Base-by-base conservation (phyloP, 2,888 invertebrate species). In the Leptopilina syphax region DNA sequence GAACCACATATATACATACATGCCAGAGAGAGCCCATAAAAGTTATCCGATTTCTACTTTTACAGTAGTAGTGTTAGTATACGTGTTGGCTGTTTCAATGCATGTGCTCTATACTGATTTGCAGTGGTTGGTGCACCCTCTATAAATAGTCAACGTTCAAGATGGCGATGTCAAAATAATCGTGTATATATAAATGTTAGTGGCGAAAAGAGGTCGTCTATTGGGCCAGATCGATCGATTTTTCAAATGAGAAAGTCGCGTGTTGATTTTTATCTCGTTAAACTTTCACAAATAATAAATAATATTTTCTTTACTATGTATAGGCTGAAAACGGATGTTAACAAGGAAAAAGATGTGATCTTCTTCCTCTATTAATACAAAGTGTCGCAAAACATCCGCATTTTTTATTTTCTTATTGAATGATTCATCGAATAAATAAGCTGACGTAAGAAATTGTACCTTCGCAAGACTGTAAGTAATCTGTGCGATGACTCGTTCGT, bases 151-250 rank as follows among this genome's bases (percentile, higher is more conserved):
- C 81, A 82, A 76, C 79, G 81, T 83, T 84, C 88, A 89, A 90
- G 86, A 90, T 90, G 90, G 89, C 89, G 89, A 87, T 88, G 89
- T 89, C 88, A 88, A 89, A 89, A 89, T 89, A 90, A 85, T 44
- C 34, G 34, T 34, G 34, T 34, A 34, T 34, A 34, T 34, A 34
- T 34, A 34, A 34, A 81, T 84, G 57, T 60, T 50, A 66, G 65
- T 41, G 79, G 47, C 70, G 65, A 57, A 80, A 65, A 63, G 80
- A 84, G 81, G 18, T 18, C 18, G 18, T 18, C 18, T 18, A 18
- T 18, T 18, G 18, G 18, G 73, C 57, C 73, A n/a, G 57, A 73
- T 73, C 73, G 34, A 73, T 34, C 18, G 18, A 18, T 73, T 73
- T 73, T n/a, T 57, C 9, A 57, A 27, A 73, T 73, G 70, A 57